Conservation (phyloP, 2,888 invertebrate genomes). For the Erannis defoliaria region DNA sequence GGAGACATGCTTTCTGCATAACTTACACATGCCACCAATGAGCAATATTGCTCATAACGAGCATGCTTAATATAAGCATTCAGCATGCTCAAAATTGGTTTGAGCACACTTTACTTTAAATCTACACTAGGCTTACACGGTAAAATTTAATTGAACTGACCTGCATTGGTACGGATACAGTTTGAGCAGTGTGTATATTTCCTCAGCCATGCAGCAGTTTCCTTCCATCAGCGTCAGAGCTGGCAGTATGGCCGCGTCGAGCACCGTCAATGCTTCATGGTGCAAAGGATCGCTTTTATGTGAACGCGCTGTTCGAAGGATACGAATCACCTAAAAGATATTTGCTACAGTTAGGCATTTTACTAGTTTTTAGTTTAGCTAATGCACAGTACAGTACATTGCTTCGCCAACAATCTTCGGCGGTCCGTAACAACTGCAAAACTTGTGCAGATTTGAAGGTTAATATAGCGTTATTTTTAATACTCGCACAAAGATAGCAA, state of each 20-base stretch:
- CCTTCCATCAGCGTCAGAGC: conserved; percentile 96
- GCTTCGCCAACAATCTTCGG: background rate
- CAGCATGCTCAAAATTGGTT: background rate
- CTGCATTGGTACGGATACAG: conserved; percentile 94
- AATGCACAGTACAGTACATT: no score
- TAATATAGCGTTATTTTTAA: no score
- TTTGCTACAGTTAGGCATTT: background rate
- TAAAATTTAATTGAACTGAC: conserved; percentile 57
- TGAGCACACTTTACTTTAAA: no score
- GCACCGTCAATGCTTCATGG: conserved; percentile 93
- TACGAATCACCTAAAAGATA: conserved; percentile 74
- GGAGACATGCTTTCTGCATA: no score
- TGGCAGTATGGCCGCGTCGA: conserved; percentile 96
- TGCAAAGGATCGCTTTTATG: conserved; percentile 88
- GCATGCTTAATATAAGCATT: no score
- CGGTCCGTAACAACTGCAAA: background rate
- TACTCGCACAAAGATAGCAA: no score
- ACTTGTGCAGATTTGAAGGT: no score
- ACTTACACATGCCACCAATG: no score
- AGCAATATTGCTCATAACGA: no score
- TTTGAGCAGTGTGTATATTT: conserved; percentile 96
- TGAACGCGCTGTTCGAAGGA: conserved; percentile 72
- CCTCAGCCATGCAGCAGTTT: conserved; percentile 98
- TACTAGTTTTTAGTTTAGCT: background rate
- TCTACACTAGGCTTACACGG: no score